Conservation (phyloP, 1,140 invertebrate species). For the Neuroterus valhalla region DNA sequence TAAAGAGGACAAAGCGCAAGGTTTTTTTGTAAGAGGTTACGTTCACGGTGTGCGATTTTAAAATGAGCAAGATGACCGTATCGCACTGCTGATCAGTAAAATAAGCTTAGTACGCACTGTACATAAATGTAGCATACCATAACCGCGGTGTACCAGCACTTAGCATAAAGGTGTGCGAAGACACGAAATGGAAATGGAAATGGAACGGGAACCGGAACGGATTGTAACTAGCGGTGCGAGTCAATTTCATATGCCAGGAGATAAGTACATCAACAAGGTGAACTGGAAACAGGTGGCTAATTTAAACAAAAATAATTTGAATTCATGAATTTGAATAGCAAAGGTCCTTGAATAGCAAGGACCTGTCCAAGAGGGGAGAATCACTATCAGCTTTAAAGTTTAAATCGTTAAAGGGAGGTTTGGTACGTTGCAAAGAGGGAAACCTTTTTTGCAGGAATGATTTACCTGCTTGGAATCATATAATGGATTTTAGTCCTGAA, state of each 20-base stretch:
- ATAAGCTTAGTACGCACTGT: slow-evolving; percentile 42
- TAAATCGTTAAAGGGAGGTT: background rate
- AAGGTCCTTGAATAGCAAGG: background rate
- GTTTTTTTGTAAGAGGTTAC: slow-evolving; percentile 54
- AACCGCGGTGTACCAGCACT: slow-evolving; percentile 49
- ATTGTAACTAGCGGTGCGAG: slow-evolving; percentile 42
- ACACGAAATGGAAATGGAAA: slow-evolving; percentile 52
- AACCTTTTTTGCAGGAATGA: background rate
- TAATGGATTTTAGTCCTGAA: background rate
- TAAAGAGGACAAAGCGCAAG: slow-evolving; percentile 34
- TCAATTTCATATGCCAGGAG: slow-evolving; percentile 36
- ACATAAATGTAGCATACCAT: slow-evolving; percentile 48
- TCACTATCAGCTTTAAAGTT: background rate
- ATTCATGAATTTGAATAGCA: slow-evolving; percentile 11
- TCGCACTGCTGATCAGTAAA: slow-evolving; percentile 47
- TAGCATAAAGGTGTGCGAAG: slow-evolving; percentile 41
- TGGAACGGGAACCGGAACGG: slow-evolving; percentile 58
- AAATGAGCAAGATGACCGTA: slow-evolving; percentile 41
- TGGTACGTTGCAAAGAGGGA: background rate
- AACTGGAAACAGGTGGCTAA: slow-evolving; percentile 29
- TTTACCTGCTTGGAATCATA: background rate
- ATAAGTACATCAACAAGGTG: slow-evolving; percentile 31
- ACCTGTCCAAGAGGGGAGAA: background rate
- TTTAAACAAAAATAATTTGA: slow-evolving; percentile 10
- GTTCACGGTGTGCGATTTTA: slow-evolving; percentile 52